Conservation (phyloP, 2,888 invertebrate genomes). For the Caenorhabditis virilis region DNA sequence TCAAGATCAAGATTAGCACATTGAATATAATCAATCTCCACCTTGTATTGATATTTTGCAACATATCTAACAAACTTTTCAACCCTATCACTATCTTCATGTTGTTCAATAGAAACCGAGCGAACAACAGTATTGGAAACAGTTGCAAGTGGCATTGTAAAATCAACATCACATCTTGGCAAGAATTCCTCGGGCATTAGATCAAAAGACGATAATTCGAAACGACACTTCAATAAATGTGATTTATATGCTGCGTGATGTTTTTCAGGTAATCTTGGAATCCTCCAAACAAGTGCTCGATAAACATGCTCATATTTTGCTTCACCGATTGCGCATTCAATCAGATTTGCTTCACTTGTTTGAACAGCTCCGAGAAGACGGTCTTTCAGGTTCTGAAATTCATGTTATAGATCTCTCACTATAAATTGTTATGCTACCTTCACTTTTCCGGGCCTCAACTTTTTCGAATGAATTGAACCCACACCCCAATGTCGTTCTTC, state of each 20-base stretch:
- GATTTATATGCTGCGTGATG: constrained; percentile 99
- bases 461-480: constrained; percentile 91
- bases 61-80: constrained; percentile 97
- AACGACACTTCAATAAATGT: constrained; percentile 82
- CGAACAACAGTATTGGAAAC: constrained; percentile 91
- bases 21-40: constrained; percentile 68
- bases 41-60: constrained; percentile 88
- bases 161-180: constrained; percentile 86
- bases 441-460: constrained; percentile 73
- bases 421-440: constrained; percentile 68
- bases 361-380: constrained; percentile 80
- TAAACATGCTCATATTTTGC: constrained; percentile 72
- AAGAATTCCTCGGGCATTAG: constrained; percentile 91
- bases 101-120: constrained; percentile 75
- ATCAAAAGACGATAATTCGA: constrained; percentile 95
- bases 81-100: constrained; percentile 80
- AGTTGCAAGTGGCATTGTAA: constrained; percentile 97
- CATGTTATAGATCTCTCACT: no score
- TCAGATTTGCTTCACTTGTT: constrained; percentile 85
- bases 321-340: constrained; percentile 74
- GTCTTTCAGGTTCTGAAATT: constrained; percentile 66
- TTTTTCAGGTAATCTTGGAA: constrained; percentile 94
- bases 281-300: constrained; percentile 92
- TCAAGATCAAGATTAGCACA: constrained; percentile 64
- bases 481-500: constrained; percentile 89